phyloP scores from a whole-genome alignment of 2,113 vertebrate species.

The Menidia beryllina region DNA sequence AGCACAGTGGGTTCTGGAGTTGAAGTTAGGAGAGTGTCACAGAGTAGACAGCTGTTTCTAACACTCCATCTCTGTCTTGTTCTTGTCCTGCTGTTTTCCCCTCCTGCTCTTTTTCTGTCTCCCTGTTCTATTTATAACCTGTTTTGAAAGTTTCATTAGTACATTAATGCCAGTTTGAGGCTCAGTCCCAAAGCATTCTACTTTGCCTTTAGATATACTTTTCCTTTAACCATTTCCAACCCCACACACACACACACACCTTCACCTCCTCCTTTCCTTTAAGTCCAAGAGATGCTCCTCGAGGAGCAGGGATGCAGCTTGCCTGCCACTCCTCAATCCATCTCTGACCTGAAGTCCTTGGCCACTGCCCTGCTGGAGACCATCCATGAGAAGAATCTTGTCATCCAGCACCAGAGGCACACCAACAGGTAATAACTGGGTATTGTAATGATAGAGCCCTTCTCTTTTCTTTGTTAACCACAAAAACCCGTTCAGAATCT shows the following conservation, averaged over 20 bases:
- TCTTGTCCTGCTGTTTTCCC: constrained; percentile 57
- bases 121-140: constrained; percentile 14
- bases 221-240: neutral
- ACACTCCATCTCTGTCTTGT: constrained; percentile 58
- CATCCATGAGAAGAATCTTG: constrained; percentile 78
- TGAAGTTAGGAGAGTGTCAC: constrained; percentile 70
- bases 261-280: neutral
- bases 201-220: neutral
- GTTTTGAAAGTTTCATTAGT: constrained; percentile 19
- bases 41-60: constrained; percentile 62
- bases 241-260: too few species aligned
- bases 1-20: constrained; percentile 69
- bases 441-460: neutral
- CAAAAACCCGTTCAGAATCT: neutral
- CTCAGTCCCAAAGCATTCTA: neutral
- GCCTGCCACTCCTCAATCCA: constrained; percentile 75
- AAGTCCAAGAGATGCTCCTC: constrained; percentile 76
- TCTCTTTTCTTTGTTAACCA: rapidly evolving
- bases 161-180: neutral
- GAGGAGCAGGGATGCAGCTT: constrained; percentile 76
- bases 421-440: constrained; percentile 65
- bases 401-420: constrained; percentile 79
- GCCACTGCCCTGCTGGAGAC: constrained; percentile 76
- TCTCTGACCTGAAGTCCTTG: constrained; percentile 75
- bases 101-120: constrained; percentile 19